Evolutionary conservation across 2,888 invertebrate genomes (phyloP), one percentile per base, ranked within the genome.

Genomic region (Copidosoma aretas): DNA sequence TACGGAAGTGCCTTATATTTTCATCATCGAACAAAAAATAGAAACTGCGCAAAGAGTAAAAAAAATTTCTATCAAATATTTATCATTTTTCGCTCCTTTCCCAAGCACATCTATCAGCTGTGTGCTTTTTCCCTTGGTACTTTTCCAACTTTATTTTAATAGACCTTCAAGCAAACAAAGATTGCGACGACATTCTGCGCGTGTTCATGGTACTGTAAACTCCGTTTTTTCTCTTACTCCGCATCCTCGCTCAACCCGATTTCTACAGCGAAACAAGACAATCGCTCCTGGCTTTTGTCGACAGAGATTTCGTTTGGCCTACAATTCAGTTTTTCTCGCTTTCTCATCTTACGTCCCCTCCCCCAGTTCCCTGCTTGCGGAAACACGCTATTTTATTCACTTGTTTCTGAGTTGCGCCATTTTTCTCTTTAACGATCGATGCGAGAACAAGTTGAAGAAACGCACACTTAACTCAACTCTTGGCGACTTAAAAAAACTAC

Each of bases 301-400:
- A 61, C 58, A 62, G 49, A 65, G 67, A 67, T 70, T 67, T 67
- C 58, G 54, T 63, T 62, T 62, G 52, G 25, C 8, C 10, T 56
- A 56, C 19, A 56, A 66, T 63, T 32, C 15, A 46, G 17, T 17
- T 46, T 46, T 46, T 46, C 12, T 46, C 43, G 43, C 43, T 17
- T 15, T 46, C 54, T 19, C 25, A 22, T 52, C 61, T 67, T 56
- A 57, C 3, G 39, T 49, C 63, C 12, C 46, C 63, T 53, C 51
- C 51, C 22, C 19, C 8, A 58, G 19, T 59, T 54, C 54, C 17
- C 32, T 19, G 15, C 19, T 10, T n/a, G 21, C 58, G 10, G 17
- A 46, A 46, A 32, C 8, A 8, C 8, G 43, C 17, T 46, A 1
- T 46, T 46, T 46, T 12, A 46, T 3, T 41, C 43, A 8, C 17